Evolutionary conservation across 2,113 vertebrate species (phyloP), one percentile per base, ranked within the genome.

Genomic region (Isichthys henryi): DNA sequence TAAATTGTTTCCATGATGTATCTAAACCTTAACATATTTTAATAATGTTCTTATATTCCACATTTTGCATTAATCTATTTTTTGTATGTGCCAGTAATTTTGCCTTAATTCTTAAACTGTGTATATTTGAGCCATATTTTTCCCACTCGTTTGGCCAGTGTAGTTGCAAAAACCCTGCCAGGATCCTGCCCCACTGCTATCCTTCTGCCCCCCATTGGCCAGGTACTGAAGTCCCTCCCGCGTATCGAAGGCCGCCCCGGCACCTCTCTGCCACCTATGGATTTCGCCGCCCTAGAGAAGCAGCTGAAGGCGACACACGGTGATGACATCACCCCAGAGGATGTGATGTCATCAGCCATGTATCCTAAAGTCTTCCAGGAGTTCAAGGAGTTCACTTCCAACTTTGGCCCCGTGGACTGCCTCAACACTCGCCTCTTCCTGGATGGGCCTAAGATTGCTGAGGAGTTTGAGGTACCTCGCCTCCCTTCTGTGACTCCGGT

Each of bases 301-400:
- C 95, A 96, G 8, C 93, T 98, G 62, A 90, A 43, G 0, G 92
- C 94, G 0, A 50, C 95, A 3, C 96, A 98, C 0, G 93, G 94
- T 0, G 97, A 97, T 0, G 97, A 98, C 0, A 95, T 98, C 90
- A 96, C 96, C 43, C 94, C 97, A 0, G 98, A 99, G 92, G 98
- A 99, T 0, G 96, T 99, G 88, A 96, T 98, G 91, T 99, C 98
- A 0, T 97, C 98, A 0, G 97, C 98, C 74, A 98, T 98, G 95
- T 99, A 98, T 90, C 97, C 98, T 0, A 97, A 98, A 3, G 98
- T 98, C 52, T 99, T 97, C 92, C 95, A 97, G 46, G 97, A 97
- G 52, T 98, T 96, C 92, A 97, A 97, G 90, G 96, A 97, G 0
- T 99, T 99, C 88, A 96, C 96, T 0, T 88, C 91, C 88, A 96